A percentile compares a stretch with the other conserved stretches of the same genome.
phyloP scores from a whole-genome alignment of 1,140 invertebrate species.

The Cyclina sinensis region DNA sequence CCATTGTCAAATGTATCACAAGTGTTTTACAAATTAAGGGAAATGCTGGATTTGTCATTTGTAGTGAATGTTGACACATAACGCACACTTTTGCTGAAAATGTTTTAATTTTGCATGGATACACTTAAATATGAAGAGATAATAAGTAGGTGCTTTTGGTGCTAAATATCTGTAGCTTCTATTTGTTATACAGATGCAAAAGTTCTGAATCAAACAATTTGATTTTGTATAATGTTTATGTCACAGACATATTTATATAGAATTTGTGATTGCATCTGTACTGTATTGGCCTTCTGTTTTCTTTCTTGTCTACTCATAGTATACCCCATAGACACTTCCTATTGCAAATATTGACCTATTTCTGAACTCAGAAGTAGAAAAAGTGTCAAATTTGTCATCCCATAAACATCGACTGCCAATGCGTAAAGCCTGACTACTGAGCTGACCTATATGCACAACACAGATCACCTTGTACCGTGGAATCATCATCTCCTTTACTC shows the following conservation, averaged over 20 bases:
- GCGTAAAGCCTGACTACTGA: constrained; percentile 79
- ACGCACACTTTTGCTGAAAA: too few species aligned
- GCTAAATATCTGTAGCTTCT: too few species aligned
- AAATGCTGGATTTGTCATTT: too few species aligned
- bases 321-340: constrained; percentile 83
- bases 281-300: background rate
- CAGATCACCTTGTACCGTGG: constrained; percentile 85
- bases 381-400: constrained; percentile 83
- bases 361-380: constrained; percentile 81
- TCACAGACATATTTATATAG: background rate
- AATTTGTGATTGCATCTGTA: background rate
- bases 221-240: too few species aligned
- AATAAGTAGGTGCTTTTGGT: background rate
- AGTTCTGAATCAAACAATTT: too few species aligned
- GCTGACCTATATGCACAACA: constrained; percentile 83
- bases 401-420: constrained; percentile 85
- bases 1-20: too few species aligned
- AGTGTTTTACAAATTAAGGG: too few species aligned
- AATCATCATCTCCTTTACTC: constrained; percentile 84
- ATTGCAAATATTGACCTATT: constrained; percentile 85
- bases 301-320: constrained; percentile 78
- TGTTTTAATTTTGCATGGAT: background rate
- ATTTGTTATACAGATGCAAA: too few species aligned
- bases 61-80: too few species aligned
- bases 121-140: background rate